A percentile compares a stretch with the other conserved stretches of the same genome.
Conservation (phyloP, 2,888 invertebrate species). For the Parnassius glacialis region DNA sequence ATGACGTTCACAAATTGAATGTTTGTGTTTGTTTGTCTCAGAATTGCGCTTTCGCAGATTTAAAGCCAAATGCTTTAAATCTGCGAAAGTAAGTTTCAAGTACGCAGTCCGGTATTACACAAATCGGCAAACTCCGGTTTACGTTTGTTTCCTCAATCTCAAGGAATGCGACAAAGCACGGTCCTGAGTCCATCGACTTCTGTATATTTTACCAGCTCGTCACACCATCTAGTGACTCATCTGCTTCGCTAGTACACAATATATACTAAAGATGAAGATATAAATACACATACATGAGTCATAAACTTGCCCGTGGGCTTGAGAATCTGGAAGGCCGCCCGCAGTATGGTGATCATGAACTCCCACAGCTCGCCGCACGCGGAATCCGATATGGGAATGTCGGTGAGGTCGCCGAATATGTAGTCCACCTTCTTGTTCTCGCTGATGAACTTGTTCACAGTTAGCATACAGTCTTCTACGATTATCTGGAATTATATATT, state of each 20-base stretch:
- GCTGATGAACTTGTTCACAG: slow-evolving; percentile 88
- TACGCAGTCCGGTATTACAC: too few relatives aligned
- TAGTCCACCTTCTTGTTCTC: slow-evolving; percentile 93
- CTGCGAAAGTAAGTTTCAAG: too few relatives aligned
- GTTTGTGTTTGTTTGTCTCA: too few relatives aligned
- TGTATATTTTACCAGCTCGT: too few relatives aligned
- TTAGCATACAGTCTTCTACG: slow-evolving; percentile 93
- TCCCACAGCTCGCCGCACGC: slow-evolving; percentile 93
- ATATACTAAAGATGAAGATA: not conserved
- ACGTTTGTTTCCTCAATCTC: too few relatives aligned
- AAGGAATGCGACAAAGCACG: too few relatives aligned
- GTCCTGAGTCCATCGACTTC: too few relatives aligned
- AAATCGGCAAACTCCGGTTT: too few relatives aligned
- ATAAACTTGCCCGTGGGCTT: slow-evolving; percentile 92
- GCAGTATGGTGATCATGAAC: slow-evolving; percentile 91
- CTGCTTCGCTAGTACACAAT: not conserved
- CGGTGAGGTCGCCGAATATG: slow-evolving; percentile 96
- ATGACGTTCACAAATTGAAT: too few relatives aligned
- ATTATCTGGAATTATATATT: slow-evolving; percentile 83
- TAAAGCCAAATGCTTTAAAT: too few relatives aligned
- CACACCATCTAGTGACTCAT: too few relatives aligned
- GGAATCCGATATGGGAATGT: slow-evolving; percentile 92
- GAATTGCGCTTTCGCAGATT: too few relatives aligned
- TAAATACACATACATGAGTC: slow-evolving; percentile 84
- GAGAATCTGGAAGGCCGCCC: slow-evolving; percentile 89